phyloP scores from a whole-genome alignment of 2,113 vertebrate genomes.

The Aspidoscelis tigris region DNA sequence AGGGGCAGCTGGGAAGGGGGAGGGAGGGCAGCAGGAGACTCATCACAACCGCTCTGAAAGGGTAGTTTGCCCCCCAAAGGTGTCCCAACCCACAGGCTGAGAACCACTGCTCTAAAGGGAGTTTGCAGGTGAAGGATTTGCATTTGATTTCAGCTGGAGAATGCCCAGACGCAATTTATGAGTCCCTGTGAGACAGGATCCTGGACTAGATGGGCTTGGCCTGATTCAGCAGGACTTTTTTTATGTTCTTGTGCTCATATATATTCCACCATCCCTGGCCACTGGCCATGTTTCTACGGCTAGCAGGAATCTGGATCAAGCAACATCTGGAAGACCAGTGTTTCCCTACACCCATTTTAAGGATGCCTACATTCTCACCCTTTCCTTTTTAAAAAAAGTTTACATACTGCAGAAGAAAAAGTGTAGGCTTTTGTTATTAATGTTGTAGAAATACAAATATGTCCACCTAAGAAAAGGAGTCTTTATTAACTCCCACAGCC shows the following conservation, averaged over 20 bases:
- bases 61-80: too few species aligned
- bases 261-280: background rate
- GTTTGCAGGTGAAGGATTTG: too few species aligned
- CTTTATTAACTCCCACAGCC: slow-evolving; percentile 87
- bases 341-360: slow-evolving; percentile 27
- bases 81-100: too few species aligned
- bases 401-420: slow-evolving; percentile 75
- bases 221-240: too few species aligned
- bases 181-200: too few species aligned
- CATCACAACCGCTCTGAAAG: too few species aligned
- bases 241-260: background rate
- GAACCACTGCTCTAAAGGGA: too few species aligned
- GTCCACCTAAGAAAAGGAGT: slow-evolving; percentile 83
- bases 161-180: too few species aligned
- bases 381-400: slow-evolving; percentile 61
- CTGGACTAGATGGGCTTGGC: too few species aligned
- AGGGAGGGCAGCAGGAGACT: too few species aligned
- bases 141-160: too few species aligned
- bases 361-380: background rate
- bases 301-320: background rate
- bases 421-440: slow-evolving; percentile 80
- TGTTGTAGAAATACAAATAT: slow-evolving; percentile 88
- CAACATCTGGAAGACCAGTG: background rate
- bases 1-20: too few species aligned
- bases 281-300: background rate